These are phyloP conservation scores for Lepisosteus osseus DNA, from an alignment of 2,113 vertebrate species.

Conservation along the genomic window DNA sequence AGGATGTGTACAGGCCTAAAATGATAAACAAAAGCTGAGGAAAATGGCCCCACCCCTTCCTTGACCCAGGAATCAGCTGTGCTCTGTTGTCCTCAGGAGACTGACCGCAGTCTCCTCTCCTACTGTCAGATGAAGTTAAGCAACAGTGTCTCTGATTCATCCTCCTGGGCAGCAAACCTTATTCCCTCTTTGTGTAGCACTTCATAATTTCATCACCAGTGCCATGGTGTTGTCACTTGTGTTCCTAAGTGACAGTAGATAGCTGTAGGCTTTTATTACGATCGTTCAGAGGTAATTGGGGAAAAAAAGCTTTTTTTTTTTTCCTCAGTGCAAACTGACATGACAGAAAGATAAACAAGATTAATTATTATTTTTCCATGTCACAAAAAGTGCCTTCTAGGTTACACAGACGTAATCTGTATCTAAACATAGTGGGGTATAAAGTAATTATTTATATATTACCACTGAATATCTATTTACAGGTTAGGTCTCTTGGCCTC, in stretches of 20 bases:
- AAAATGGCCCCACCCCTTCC: background rate
- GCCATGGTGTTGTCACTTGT: no score
- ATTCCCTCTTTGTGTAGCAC: background rate
- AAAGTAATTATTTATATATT: no score
- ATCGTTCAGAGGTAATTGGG: background rate
- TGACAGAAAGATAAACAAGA: no score
- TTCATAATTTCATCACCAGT: background rate
- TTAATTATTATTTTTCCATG: no score
- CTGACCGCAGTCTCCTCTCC: background rate
- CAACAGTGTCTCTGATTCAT: background rate
- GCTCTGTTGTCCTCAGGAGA: background rate
- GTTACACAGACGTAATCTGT: no score
- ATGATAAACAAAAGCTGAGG: no score
- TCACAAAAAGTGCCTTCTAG: no score
- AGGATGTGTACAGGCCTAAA: no score
- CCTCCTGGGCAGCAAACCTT: background rate
- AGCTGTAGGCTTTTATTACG: background rate
- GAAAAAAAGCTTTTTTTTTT: background rate
- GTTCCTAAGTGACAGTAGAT: background rate
- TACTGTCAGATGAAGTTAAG: conserved; percentile 10
- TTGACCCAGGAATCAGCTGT: background rate
- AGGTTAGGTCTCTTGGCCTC: no score
- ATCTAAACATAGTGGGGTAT: no score
- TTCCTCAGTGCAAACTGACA: background rate
- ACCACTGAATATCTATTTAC: no score